Evolutionary conservation across 2,797 vertebrate species (phyloP), one percentile per base, ranked within the genome.

Genomic region (Enteromius unitaeniatus): DNA sequence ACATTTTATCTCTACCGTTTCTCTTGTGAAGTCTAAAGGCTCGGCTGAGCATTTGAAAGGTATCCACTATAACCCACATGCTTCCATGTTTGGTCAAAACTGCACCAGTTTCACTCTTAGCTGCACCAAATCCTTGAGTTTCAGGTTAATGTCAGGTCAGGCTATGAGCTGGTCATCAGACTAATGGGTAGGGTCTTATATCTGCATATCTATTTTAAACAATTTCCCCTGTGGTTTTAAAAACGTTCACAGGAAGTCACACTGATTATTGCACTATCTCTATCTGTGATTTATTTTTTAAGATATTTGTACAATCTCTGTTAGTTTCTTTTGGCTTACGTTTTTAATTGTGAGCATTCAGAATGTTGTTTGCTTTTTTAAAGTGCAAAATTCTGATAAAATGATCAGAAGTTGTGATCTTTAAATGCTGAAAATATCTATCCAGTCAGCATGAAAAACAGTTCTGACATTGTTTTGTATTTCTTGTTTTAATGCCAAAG

Each of bases 81-180:
- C 86, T 87, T 84, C 86, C 81, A 87, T 88, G 84, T 88, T 88
- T 87, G 85, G 82, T 80, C 84, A 88, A 83, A 86, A 82, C 79
- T 81, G 51, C 76, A 62, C 77, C 64, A 85, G 81, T 60, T 80
- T 78, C 81, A 55, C 77, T 86, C 86, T 87, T 34, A 7, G 67
- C 83, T 65, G 74, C 75, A 79, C 47, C 73, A 87, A 84, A 83
- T 84, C 83, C 78, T 84, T 40, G 82, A 47, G 86, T 86, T 84
- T 34, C 82, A 87, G 84, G 84, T 85, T 88, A 83, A 81, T 85
- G 67, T 78, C 65, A 68, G 81, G 78, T 87, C 64, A 68, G 62
- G 58, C 62, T 69, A 82, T 58, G 84, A 68, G 78, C 58, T 72
- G 83, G 55, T 49, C 78, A 87, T 88, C 85, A 75, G 72, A 72